phyloP scores from a whole-genome alignment of 1,140 invertebrate genomes.

The Antheraea mylitta region DNA sequence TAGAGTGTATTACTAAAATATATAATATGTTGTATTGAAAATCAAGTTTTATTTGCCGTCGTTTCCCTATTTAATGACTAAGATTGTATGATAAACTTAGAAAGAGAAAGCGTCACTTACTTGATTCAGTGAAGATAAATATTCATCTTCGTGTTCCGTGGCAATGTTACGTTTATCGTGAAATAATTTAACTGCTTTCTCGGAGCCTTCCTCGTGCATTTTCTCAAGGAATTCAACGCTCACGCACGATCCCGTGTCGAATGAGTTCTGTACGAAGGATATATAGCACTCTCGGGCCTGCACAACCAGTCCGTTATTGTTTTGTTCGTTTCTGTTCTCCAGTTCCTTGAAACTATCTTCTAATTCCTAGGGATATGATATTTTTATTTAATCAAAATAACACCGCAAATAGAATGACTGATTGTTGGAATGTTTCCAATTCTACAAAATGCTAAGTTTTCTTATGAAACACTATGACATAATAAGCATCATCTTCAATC shows the following conservation, averaged over 20 bases:
- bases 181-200: neutral
- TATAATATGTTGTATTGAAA: no score
- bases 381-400: no score
- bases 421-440: no score
- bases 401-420: no score
- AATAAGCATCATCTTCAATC: no score
- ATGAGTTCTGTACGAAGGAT: neutral
- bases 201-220: neutral
- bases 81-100: no score
- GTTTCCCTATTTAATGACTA: no score
- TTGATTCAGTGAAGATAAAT: neutral
- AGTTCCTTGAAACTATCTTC: conserved; percentile 9
- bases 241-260: conserved; percentile 2
- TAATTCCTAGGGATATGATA: neutral
- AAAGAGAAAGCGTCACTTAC: neutral
- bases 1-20: no score
- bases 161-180: conserved; percentile 1
- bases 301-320: conserved; percentile 9
- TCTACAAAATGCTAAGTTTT: no score
- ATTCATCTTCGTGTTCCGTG: conserved; percentile 10
- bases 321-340: conserved; percentile 16
- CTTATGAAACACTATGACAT: no score
- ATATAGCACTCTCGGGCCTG: conserved; percentile 11
- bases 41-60: no score
- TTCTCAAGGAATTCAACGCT: conserved; percentile 8